Percentiles rank a stretch among this genome's conserved stretches.
Evolutionary conservation across 2,797 vertebrate species (phyloP).

Genomic region (Enteromius trimaculatus): DNA sequence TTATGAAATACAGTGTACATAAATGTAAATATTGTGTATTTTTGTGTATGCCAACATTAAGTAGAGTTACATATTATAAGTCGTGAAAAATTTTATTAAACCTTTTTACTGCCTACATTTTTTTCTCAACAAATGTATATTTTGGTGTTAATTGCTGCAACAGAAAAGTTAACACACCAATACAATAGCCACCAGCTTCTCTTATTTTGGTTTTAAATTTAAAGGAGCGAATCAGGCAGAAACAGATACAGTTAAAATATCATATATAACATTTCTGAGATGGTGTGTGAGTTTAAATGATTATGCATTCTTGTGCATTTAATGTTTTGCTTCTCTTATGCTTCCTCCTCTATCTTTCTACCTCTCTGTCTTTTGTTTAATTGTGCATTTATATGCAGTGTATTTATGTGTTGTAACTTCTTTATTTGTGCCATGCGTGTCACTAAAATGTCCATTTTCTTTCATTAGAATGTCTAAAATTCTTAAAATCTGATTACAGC

Average conservation of each 20-base stretch:
- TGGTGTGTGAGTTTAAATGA: neutral
- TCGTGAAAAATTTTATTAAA: slow-evolving; percentile 9
- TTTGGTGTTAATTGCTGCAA: neutral
- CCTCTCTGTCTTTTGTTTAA: neutral
- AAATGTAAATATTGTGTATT: slow-evolving; percentile 48
- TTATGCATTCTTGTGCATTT: slow-evolving; percentile 16
- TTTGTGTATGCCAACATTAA: slow-evolving; percentile 58
- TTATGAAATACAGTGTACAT: slow-evolving; percentile 26
- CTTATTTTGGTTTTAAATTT: neutral
- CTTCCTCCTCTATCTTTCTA: neutral
- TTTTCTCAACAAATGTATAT: neutral
- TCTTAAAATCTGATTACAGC: neutral
- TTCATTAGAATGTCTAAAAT: neutral
- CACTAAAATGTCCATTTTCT: neutral
- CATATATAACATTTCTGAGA: neutral
- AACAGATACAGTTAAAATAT: neutral
- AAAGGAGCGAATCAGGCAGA: neutral
- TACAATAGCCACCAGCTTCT: neutral
- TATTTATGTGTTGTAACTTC: neutral
- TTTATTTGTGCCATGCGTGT: neutral
- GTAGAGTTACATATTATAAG: slow-evolving; percentile 35
- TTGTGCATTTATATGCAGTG: neutral
- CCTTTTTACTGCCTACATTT: neutral
- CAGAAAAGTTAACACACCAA: neutral
- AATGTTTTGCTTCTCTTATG: neutral